Percentiles rank a stretch among this genome's conserved stretches.
phyloP scores from a whole-genome alignment of 2,888 invertebrate genomes.

The Rapana venosa region DNA sequence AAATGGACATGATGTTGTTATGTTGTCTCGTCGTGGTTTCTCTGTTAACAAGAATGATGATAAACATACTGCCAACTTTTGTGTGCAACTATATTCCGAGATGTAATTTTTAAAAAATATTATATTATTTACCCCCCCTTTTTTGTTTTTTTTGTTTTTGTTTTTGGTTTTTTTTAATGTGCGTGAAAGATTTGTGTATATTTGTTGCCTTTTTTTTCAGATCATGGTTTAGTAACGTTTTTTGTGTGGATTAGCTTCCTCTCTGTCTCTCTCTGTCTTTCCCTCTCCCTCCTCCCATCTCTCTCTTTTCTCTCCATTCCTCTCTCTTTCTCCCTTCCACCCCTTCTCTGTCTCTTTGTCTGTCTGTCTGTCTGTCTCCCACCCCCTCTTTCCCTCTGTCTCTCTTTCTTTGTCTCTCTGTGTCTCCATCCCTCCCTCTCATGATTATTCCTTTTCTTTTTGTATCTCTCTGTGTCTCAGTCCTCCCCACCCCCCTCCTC shows the following conservation, averaged over 20 bases:
- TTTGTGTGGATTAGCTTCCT: neutral
- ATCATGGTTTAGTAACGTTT: neutral
- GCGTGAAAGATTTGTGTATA: neutral
- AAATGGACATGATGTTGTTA: neutral
- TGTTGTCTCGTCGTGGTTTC: neutral
- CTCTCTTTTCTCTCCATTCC: neutral
- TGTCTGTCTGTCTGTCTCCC: neutral
- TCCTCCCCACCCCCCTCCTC: too few species aligned
- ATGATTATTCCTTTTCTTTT: neutral
- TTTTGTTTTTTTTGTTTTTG: neutral
- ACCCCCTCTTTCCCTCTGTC: neutral
- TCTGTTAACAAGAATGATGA: neutral
- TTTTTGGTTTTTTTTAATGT: neutral
- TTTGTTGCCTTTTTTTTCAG: neutral
- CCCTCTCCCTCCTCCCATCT: neutral
- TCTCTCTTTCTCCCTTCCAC: neutral
- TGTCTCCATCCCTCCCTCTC: neutral
- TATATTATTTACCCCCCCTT: too few species aligned
- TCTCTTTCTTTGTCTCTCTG: neutral
- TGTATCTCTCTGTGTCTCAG: neutral
- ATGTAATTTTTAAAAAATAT: neutral
- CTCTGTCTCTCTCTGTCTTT: constrained; percentile 5
- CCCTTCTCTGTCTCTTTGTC: neutral
- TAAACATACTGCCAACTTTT: constrained; percentile 8
- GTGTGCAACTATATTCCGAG: constrained; percentile 28